phyloP scores from a whole-genome alignment of 2,888 invertebrate species.

The Limenitis camilla region DNA sequence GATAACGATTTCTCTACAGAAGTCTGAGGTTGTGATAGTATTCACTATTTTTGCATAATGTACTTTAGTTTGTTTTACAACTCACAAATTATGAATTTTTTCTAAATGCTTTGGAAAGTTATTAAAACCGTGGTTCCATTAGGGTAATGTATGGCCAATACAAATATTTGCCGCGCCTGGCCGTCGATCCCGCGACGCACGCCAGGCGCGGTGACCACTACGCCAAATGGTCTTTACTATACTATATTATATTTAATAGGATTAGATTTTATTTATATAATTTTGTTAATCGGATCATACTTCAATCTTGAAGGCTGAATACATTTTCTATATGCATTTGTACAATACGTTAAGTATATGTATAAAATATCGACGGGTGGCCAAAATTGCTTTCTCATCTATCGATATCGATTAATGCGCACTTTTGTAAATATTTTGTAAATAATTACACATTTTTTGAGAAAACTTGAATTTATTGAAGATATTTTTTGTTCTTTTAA shows the following conservation, averaged over 20 bases:
- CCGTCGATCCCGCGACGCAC: not conserved
- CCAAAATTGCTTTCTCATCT: constrained; percentile 55
- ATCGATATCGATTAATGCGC: constrained; percentile 43
- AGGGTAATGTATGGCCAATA: not conserved
- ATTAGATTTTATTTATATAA: constrained; percentile 23
- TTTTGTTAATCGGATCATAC: constrained; percentile 30
- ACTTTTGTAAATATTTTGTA: constrained; percentile 70
- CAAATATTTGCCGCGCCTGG: not conserved
- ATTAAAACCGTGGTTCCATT: not conserved
- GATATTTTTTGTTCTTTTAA: constrained; percentile 49
- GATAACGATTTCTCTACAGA: constrained; percentile 31
- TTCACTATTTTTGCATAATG: constrained; percentile 5
- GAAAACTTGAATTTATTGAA: constrained; percentile 48
- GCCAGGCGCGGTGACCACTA: not conserved
- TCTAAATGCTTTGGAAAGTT: not conserved
- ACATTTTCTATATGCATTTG: constrained; percentile 34
- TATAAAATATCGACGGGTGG: constrained; percentile 43
- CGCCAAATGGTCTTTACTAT: not conserved
- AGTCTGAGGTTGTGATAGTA: constrained; percentile 18
- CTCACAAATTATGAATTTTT: not conserved
- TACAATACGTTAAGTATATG: constrained; percentile 23
- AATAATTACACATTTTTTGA: constrained; percentile 58
- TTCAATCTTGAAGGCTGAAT: constrained; percentile 37
- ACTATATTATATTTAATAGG: constrained; percentile 2
- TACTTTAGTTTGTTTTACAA: constrained; percentile 1